A percentile compares a stretch with the other conserved stretches of the same genome.
phyloP scores from a whole-genome alignment of 2,888 invertebrate genomes.

The Abrostola tripartita region DNA sequence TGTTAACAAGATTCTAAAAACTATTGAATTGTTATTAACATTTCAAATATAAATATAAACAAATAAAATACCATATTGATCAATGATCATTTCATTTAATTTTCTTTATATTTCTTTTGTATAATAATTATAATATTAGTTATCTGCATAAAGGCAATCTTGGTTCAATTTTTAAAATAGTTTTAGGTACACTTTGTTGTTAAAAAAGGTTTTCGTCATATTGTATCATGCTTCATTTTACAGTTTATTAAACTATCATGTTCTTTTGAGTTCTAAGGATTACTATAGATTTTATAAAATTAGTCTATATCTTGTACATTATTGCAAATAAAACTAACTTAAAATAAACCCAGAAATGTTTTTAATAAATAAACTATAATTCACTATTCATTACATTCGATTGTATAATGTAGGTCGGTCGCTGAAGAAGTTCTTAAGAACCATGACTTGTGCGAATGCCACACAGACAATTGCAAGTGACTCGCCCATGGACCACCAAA shows the following conservation, averaged over 20 bases:
- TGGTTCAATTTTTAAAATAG: background rate
- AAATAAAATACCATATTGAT: background rate
- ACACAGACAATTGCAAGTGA: constrained; percentile 95
- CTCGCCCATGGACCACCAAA: constrained; percentile 97
- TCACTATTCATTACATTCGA: constrained; percentile 77
- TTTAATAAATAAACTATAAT: constrained; percentile 80
- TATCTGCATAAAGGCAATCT: background rate
- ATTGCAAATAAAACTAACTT: constrained; percentile 54
- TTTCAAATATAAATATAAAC: background rate
- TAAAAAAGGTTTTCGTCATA: background rate
- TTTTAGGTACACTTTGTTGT: background rate
- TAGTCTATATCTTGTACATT: constrained; percentile 23
- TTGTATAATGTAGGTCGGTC: constrained; percentile 84
- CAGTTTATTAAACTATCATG: background rate
- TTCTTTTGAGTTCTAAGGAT: background rate
- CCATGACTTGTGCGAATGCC: constrained; percentile 96
- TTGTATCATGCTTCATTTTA: background rate
- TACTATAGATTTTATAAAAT: constrained; percentile 1
- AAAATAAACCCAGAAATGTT: constrained; percentile 66
- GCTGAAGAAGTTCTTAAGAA: constrained; percentile 96
- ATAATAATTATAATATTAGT: background rate
- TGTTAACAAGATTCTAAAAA: background rate
- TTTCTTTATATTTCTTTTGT: background rate
- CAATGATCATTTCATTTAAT: background rate
- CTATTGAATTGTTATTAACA: constrained; percentile 3